Percentiles rank a stretch among this genome's conserved stretches.
Conservation (phyloP, 2,113 vertebrate species). For the Ctenodactylus gundi region DNA sequence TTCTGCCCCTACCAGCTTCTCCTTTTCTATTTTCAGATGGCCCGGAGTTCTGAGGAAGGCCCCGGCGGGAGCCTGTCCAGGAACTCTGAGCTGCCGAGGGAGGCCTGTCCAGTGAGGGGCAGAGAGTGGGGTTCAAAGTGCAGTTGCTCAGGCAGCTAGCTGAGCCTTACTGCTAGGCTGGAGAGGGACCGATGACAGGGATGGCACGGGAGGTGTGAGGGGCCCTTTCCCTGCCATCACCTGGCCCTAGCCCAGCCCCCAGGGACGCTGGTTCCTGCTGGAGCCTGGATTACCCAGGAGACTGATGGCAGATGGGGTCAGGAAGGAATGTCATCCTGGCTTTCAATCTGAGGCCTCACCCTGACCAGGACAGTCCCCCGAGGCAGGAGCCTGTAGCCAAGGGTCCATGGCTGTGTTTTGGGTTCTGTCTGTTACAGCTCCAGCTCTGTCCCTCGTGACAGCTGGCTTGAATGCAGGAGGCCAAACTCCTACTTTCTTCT, state of each 20-base stretch:
- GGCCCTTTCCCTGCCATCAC: fast-evolving
- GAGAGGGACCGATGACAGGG: not conserved
- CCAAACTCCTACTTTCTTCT: not conserved
- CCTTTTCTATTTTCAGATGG: conserved; percentile 70
- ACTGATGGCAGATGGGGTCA: not conserved
- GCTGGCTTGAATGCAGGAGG: not conserved
- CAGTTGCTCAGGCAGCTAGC: not conserved
- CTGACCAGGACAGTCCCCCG: not conserved
- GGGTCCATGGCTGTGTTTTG: not conserved
- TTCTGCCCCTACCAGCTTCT: not conserved
- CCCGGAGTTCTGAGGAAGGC: conserved; percentile 19
- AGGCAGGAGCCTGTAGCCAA: not conserved
- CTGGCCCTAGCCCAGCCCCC: not conserved
- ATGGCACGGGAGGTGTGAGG: not conserved
- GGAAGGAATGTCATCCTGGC: not conserved
- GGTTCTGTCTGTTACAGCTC: not conserved
- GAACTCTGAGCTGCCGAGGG: not conserved
- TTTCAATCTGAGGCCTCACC: not conserved
- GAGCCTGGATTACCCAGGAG: not conserved
- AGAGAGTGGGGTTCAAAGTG: not conserved
- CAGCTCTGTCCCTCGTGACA: not conserved
- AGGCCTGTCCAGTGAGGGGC: not conserved
- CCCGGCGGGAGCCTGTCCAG: fast-evolving
- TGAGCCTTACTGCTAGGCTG: not conserved
- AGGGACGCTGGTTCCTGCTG: not conserved